Conservation (phyloP, 1,140 invertebrate species). For the Dreissena rostriformis region DNA sequence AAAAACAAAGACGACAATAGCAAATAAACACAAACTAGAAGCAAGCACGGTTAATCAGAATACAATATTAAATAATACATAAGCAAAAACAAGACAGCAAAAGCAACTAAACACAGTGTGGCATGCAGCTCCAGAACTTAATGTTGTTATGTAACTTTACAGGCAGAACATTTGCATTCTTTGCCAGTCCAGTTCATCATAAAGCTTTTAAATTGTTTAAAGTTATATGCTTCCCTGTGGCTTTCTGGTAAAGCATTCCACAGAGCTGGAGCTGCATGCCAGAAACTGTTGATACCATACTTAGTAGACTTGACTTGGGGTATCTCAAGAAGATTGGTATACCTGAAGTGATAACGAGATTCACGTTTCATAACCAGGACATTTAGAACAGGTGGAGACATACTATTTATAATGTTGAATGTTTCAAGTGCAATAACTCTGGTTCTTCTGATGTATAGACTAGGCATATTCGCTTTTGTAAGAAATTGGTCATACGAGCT, state of each 20-base stretch:
- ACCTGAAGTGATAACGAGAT: constrained; percentile 9
- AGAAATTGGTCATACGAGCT: too few relatives aligned
- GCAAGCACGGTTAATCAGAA: too few relatives aligned
- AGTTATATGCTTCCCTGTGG: constrained; percentile 22
- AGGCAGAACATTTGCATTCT: too few relatives aligned
- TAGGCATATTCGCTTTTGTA: not conserved
- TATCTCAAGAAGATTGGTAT: constrained; percentile 21
- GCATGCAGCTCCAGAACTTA: too few relatives aligned
- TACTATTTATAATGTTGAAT: constrained; percentile 28
- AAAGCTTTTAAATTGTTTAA: too few relatives aligned
- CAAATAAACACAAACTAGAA: too few relatives aligned
- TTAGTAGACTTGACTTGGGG: not conserved
- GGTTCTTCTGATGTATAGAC: constrained; percentile 11
- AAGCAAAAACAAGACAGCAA: too few relatives aligned
- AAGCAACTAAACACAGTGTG: too few relatives aligned
- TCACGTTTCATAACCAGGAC: not conserved
- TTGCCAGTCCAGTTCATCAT: too few relatives aligned
- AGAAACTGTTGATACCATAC: constrained; percentile 16
- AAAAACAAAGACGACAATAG: too few relatives aligned
- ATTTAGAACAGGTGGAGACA: constrained; percentile 10
- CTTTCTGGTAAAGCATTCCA: constrained; percentile 15
- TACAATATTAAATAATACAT: too few relatives aligned
- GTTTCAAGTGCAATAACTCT: constrained; percentile 20
- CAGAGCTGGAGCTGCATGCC: not conserved
- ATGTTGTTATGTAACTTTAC: too few relatives aligned